Evolutionary conservation across 2,797 vertebrate species (phyloP), one percentile per base, ranked within the genome.

Genomic region (Enteromius argenteus): DNA sequence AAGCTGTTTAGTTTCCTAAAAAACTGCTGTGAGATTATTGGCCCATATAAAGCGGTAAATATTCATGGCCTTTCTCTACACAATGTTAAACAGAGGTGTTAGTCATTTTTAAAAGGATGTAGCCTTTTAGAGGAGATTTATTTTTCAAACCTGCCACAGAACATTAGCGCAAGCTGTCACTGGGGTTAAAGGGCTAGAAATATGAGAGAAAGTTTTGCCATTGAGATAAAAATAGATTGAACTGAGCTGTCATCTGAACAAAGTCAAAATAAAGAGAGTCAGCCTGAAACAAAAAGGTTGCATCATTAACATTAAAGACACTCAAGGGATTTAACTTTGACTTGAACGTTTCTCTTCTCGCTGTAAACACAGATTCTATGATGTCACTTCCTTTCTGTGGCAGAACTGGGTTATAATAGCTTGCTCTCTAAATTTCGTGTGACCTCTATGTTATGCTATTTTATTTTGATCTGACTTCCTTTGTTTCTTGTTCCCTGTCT

Each of bases 321-420:
- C 60, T 5, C 46, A 42, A 76, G 11, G 37, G 62, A 23, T 79
- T 69, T 69, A 53, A 46, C 37, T 69, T 46, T 27, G 14, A 60
- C 66, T 68, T 44, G 5, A 39, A 56, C 2, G 1, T 10, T 51
- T 66, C 32, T 51, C n/a, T 79, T 32, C 51, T 80, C 23, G 5
- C 37, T 81, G 53, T 32, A 35, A 68, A 62, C 79, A 75, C 32
- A 30, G 62, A 37, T 76, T 76, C 49, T 64, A 27, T 86, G 77
- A 81, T 77, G 86, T 71, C 72, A 84, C 78, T 77, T 81, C 44
- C 66, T 62, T 60, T 72, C 10, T 60, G 71, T 66, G 82, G 62
- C 78, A 86, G 78, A 84, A 81, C 66, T 86, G 86, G 78, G 78
- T 68, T 81, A 84, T 44, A 19, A 49, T 44, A 84, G 32, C 23